phyloP scores from a whole-genome alignment of 2,797 vertebrate species.

The Otolemur crassicaudatus region DNA sequence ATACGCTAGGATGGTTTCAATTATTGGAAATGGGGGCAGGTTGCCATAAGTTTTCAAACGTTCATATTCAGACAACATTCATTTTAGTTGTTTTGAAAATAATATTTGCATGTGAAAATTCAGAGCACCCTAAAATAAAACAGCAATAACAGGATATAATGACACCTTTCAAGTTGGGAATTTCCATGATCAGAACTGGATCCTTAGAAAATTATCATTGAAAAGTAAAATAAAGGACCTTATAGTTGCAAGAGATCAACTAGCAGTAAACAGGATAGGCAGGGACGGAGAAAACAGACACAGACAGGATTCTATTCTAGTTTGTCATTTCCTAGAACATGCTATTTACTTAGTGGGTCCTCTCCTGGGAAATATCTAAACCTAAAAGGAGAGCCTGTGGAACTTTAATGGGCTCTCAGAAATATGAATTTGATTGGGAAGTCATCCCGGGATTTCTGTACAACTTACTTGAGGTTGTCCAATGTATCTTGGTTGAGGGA shows the following conservation, averaged over 20 bases:
- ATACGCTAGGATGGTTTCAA: background rate
- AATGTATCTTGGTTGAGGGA: background rate
- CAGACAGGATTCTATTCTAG: background rate
- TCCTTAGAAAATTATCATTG: background rate
- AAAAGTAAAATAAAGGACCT: background rate
- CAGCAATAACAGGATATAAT: background rate
- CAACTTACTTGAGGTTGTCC: background rate
- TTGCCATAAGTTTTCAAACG: background rate
- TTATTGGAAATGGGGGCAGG: background rate
- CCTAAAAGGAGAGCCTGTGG: background rate
- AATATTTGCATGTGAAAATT: constrained; percentile 17
- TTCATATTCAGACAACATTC: background rate
- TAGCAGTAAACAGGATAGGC: background rate
- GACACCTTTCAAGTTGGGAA: background rate
- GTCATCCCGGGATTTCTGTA: background rate
- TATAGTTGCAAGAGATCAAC: background rate
- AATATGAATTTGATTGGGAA: background rate
- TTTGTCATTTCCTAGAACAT: background rate
- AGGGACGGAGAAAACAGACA: background rate
- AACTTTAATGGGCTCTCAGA: background rate
- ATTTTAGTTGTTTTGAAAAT: background rate
- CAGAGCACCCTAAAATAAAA: background rate
- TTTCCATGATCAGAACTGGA: constrained; percentile 14
- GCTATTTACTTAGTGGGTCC: background rate
- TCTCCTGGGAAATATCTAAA: background rate